Evolutionary conservation across 2,888 invertebrate species (phyloP), one percentile per base, ranked within the genome.

Genomic region (Parnassius smintheus): DNA sequence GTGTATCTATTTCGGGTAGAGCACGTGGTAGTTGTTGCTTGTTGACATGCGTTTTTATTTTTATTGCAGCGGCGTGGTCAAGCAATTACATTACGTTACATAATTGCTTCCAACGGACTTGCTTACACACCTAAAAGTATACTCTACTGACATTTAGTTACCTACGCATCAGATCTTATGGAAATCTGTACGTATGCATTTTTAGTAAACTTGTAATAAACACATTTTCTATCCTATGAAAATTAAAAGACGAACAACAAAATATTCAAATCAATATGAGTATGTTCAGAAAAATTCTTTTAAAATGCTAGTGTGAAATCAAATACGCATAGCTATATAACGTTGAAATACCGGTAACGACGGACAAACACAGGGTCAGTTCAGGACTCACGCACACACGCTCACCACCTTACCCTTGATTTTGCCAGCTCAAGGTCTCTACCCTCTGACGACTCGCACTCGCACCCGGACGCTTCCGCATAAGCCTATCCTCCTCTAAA

Each of bases 361-460:
- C 72, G 71, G 76, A 82, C 80, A 82, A 81, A 81, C 70, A 75
- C 66, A 65, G 64, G 75, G 78, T 74, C 74, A 73, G 77, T 76
- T 72, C 74, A 72, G 75, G 69, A 71, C 68, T 73, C 73, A 80
- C 85, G 73, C 90, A 88, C 88, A 89, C 91, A 77, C 66, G 56
- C 72, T 67, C 76, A 79, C 69, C 74, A 72, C 82, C 75, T 91
- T 91, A 91, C 91, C 91, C 91, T 91, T 91, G 91, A 91, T 91
- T 91, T 91, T 87, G 89, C 90, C 84, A 85, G 88, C 91, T 91
- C 91, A 91, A 91, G 91, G 91, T 91, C 91, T 90, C 91, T 89
- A 90, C 91, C 91, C 91, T 85, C 85, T 68, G 74, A 69, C 72
- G 68, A 66, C 69, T 76, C 79, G 76, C 84, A 72, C 77, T 91